phyloP scores from a whole-genome alignment of 2,888 invertebrate species.

The Eucriotettix oculatus region DNA sequence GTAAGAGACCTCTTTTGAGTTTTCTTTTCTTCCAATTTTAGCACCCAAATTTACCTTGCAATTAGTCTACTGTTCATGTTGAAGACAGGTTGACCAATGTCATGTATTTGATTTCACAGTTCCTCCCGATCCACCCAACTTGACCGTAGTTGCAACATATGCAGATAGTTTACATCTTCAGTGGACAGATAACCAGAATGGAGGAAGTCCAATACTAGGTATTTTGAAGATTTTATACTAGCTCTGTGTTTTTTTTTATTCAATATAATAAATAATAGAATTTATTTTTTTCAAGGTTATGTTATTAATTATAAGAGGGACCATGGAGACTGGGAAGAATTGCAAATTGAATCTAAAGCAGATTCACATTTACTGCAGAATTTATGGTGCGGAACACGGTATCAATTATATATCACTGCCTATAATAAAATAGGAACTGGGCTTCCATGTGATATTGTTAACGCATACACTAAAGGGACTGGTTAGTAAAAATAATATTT shows the following conservation, averaged over 20 bases:
- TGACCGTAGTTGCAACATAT: constrained; percentile 66
- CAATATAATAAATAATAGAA: background rate
- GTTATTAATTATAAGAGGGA: constrained; percentile 81
- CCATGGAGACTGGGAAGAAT: constrained; percentile 82
- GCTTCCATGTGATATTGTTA: constrained; percentile 72
- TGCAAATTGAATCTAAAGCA: constrained; percentile 67
- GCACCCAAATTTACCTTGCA: too few species aligned
- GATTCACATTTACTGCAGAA: constrained; percentile 64
- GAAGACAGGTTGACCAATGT: too few species aligned
- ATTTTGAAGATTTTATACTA: constrained; percentile 5
- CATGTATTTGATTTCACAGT: constrained; percentile 30
- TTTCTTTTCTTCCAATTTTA: too few species aligned
- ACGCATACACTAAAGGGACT: constrained; percentile 67
- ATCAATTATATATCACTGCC: constrained; percentile 79
- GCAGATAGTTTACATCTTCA: constrained; percentile 67
- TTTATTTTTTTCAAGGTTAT: constrained; percentile 41
- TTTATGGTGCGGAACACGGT: constrained; percentile 75
- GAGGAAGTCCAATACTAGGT: constrained; percentile 60
- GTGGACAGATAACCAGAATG: constrained; percentile 67
- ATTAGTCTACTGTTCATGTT: too few species aligned
- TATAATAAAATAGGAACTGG: constrained; percentile 82
- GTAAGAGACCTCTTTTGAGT: too few species aligned
- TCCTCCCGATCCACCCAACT: constrained; percentile 70
- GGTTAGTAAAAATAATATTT: constrained; percentile 26
- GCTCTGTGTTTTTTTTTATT: background rate